phyloP scores from a whole-genome alignment of 2,797 vertebrate species.

The Lateolabrax maculatus region DNA sequence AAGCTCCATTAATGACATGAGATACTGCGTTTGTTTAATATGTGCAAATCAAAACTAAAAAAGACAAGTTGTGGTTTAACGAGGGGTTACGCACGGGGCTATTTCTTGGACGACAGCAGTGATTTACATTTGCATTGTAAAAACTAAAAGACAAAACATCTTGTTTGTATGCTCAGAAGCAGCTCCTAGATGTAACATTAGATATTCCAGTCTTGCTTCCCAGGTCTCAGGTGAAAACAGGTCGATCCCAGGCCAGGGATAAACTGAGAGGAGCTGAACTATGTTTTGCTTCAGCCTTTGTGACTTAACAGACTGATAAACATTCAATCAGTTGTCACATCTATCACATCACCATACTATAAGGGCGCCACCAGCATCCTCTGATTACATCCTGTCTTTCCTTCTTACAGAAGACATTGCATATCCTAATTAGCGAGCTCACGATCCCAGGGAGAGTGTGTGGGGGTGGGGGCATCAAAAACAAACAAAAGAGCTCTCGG shows the following conservation, averaged over 20 bases:
- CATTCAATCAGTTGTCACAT: conserved; percentile 18
- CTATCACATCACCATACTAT: conserved; percentile 8
- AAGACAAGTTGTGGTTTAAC: no score
- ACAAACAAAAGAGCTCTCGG: conserved; percentile 59
- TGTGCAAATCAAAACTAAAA: neutral
- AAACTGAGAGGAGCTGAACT: neutral
- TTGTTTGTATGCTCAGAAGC: neutral
- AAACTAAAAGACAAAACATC: no score
- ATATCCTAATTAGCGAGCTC: conserved; percentile 59
- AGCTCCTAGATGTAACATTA: neutral
- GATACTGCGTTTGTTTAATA: neutral
- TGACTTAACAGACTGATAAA: conserved; percentile 8
- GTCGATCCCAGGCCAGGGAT: neutral
- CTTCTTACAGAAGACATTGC: conserved; percentile 32
- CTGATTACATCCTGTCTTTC: conserved; percentile 60
- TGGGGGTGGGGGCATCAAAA: conserved; percentile 44
- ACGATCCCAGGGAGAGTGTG: conserved; percentile 34
- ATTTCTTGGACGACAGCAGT: neutral
- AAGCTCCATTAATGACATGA: neutral
- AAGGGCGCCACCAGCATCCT: conserved; percentile 23
- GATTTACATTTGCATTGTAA: no score
- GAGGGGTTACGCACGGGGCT: neutral
- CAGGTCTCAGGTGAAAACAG: neutral
- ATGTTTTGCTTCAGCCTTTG: neutral
- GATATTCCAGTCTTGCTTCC: neutral